A percentile compares a stretch with the other conserved stretches of the same genome.
Evolutionary conservation across 2,797 vertebrate genomes (phyloP).

Genomic region (Euthynnus affinis): DNA sequence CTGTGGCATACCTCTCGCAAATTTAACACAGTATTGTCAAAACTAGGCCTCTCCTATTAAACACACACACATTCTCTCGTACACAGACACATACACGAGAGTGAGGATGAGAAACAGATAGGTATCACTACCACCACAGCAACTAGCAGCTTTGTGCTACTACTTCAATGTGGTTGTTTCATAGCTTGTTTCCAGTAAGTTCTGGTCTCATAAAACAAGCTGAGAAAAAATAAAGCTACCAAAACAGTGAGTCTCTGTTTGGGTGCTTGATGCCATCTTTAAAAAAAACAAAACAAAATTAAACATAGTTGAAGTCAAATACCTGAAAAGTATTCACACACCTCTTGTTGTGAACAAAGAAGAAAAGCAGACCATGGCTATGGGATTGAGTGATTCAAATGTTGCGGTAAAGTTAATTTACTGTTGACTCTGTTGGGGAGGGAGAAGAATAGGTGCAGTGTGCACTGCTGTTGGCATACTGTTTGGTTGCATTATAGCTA

Average conservation of each 20-base stretch:
- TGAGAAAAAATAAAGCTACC: slow-evolving; percentile 7
- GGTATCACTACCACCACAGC: slow-evolving; percentile 49
- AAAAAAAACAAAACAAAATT: slow-evolving; percentile 19
- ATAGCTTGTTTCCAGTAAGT: slow-evolving; percentile 71
- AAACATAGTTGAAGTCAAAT: slow-evolving; percentile 36
- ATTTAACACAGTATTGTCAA: slow-evolving; percentile 66
- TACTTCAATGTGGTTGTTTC: slow-evolving; percentile 62
- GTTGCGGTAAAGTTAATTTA: slow-evolving; percentile 46
- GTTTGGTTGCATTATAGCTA: slow-evolving; percentile 64
- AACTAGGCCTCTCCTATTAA: slow-evolving; percentile 60
- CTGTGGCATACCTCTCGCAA: slow-evolving; percentile 36
- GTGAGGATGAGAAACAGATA: slow-evolving; percentile 38
- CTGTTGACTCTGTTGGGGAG: slow-evolving; percentile 51
- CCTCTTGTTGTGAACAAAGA: slow-evolving; percentile 45
- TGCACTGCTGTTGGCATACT: slow-evolving; percentile 49
- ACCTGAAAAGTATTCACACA: slow-evolving; percentile 51
- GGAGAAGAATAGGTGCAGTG: slow-evolving; percentile 68
- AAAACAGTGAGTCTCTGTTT: slow-evolving; percentile 53
- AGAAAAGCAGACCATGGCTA: background rate
- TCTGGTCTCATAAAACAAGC: slow-evolving; percentile 54
- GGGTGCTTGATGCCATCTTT: slow-evolving; percentile 42
- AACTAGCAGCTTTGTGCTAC: slow-evolving; percentile 68
- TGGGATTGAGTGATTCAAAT: slow-evolving; percentile 34
- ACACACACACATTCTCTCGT: slow-evolving; percentile 31
- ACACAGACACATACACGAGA: slow-evolving; percentile 58